These are phyloP conservation scores for Cynocephalus volans DNA, from an alignment of 2,113 vertebrate species.

Conservation along the genomic window DNA sequence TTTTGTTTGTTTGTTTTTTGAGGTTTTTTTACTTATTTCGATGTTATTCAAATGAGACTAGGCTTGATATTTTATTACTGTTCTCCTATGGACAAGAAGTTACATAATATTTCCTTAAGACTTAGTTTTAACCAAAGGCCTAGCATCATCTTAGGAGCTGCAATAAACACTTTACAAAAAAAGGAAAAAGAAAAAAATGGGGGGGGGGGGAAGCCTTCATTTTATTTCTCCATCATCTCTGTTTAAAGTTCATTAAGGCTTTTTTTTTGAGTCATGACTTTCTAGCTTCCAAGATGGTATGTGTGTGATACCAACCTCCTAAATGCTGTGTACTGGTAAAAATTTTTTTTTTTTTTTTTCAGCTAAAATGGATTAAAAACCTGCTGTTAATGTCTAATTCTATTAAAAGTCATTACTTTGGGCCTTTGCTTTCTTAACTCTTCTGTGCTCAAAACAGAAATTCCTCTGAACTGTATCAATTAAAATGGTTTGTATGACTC, in stretches of 20 bases:
- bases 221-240: conserved; percentile 55
- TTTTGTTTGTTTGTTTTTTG: no score
- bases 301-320: conserved; percentile 28
- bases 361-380: conserved; percentile 66
- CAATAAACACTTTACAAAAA: conserved; percentile 48
- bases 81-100: conserved; percentile 76
- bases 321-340: conserved; percentile 50
- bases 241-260: conserved; percentile 51
- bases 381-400: conserved; percentile 52
- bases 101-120: conserved; percentile 74
- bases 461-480: conserved; percentile 26
- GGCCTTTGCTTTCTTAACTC: conserved; percentile 71
- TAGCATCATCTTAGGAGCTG: conserved; percentile 66
- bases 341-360: not conserved
- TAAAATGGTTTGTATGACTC: conserved; percentile 68
- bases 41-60: conserved; percentile 35
- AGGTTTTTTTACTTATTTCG: conserved; percentile 75
- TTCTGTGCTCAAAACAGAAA: conserved; percentile 32
- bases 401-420: conserved; percentile 65
- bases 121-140: conserved; percentile 81
- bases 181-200: not conserved
- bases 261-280: conserved; percentile 55
- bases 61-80: conserved; percentile 72
- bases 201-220: not conserved
- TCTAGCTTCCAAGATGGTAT: conserved; percentile 45